Conservation (phyloP, 2,888 invertebrate genomes). For the Villa cingulata region DNA sequence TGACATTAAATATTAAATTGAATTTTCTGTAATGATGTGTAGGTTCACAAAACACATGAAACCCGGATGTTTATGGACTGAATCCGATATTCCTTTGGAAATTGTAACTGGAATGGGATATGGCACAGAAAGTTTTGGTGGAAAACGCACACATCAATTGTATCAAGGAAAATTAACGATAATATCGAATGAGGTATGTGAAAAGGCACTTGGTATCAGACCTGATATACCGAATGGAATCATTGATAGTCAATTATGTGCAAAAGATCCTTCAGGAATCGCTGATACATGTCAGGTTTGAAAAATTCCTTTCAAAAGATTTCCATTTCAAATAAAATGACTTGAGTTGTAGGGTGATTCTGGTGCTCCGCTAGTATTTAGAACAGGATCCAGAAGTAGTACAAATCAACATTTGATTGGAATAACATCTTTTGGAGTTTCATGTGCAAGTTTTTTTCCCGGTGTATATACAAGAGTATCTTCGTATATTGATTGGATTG, state of each 20-base stretch:
- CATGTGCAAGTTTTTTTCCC: slow-evolving; percentile 11
- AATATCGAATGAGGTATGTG: slow-evolving; percentile 26
- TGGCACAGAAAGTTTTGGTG: slow-evolving; percentile 40
- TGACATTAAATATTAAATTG: too few species aligned
- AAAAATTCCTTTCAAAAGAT: neutral
- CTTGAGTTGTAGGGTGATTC: slow-evolving; percentile 24
- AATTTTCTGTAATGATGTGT: too few species aligned
- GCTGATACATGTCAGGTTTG: slow-evolving; percentile 5
- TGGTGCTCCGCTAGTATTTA: slow-evolving; percentile 15
- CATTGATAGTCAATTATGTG: slow-evolving; percentile 28
- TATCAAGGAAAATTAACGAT: slow-evolving; percentile 28
- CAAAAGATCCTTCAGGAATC: slow-evolving; percentile 20
- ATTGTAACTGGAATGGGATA: slow-evolving; percentile 47
- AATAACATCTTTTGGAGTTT: slow-evolving; percentile 16
- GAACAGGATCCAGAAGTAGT: neutral
- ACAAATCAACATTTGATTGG: slow-evolving; percentile 9
- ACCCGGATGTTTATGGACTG: slow-evolving; percentile 45
- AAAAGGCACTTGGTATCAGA: slow-evolving; percentile 17
- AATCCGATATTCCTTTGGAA: slow-evolving; percentile 26
- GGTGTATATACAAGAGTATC: slow-evolving; percentile 14
- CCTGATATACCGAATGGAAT: slow-evolving; percentile 18
- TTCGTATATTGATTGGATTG: slow-evolving; percentile 13
- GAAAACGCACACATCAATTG: slow-evolving; percentile 25
- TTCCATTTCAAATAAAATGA: neutral
- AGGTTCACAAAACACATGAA: slow-evolving; percentile 22